Conservation (phyloP, 2,888 invertebrate genomes). For the Callyntrura sp. region DNA sequence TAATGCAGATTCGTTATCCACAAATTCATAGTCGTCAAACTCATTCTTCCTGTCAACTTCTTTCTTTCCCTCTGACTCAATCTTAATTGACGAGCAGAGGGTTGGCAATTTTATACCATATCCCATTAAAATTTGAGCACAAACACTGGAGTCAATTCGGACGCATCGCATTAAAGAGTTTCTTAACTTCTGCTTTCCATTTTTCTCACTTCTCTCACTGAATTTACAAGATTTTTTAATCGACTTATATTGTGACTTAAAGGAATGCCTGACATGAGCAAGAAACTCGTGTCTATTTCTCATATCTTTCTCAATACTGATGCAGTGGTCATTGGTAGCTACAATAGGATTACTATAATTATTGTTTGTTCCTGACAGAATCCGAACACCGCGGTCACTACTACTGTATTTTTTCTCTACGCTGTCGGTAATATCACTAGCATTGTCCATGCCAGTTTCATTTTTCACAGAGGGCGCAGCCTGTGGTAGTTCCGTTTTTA, state of each 20-base stretch:
- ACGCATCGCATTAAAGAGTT: conserved; percentile 80
- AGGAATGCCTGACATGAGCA: conserved; percentile 79
- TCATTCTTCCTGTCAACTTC: conserved; percentile 5
- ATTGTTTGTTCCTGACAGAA: conserved; percentile 9
- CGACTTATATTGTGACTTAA: conserved; percentile 81
- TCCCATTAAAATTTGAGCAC: conserved; percentile 80
- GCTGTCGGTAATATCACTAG: background rate
- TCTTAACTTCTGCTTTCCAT: conserved; percentile 78
- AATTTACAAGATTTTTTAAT: conserved; percentile 78
- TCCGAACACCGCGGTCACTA: conserved; percentile 40
- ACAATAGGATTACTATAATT: conserved; percentile 28
- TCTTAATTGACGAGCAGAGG: conserved; percentile 30
- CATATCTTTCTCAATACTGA: conserved; percentile 66
- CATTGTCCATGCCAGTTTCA: conserved; percentile 16
- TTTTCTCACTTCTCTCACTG: conserved; percentile 77
- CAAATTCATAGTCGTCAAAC: conserved; percentile 62
- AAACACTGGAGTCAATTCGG: conserved; percentile 79
- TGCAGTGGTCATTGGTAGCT: conserved; percentile 39
- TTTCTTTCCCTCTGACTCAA: conserved; percentile 41
- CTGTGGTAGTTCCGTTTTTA: conserved; percentile 52
- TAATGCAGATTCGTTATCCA: conserved; percentile 55
- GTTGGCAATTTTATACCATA: conserved; percentile 47
- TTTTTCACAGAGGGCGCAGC: background rate
- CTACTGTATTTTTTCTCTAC: conserved; percentile 24
- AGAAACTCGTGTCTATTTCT: conserved; percentile 81